Conservation (phyloP, 2,113 vertebrate genomes). For the Tachuris rubrigastra region DNA sequence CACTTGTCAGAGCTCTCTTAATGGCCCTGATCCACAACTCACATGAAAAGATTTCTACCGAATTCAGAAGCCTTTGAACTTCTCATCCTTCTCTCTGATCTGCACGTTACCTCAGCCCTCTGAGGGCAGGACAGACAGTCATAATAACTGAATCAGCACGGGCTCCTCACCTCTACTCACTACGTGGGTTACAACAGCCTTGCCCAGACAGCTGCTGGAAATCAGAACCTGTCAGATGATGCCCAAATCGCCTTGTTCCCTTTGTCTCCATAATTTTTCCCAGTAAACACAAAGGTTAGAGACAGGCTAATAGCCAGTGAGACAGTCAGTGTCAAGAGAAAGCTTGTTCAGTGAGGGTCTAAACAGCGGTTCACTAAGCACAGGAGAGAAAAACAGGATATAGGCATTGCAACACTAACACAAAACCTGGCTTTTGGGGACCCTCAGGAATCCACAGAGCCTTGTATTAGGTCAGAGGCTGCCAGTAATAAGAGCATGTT, state of each 20-base stretch:
- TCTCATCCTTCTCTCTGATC: conserved; percentile 13
- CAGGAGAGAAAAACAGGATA: background rate
- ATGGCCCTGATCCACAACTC: background rate
- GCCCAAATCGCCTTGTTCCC: background rate
- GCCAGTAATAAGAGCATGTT: background rate
- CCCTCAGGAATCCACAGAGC: background rate
- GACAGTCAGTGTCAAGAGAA: background rate
- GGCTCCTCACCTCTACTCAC: background rate
- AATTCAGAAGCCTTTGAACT: background rate
- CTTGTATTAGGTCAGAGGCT: background rate
- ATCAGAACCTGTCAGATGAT: background rate
- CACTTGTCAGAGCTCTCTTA: background rate
- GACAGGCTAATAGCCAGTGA: conserved; percentile 18
- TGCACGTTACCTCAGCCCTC: background rate
- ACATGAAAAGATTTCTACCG: background rate
- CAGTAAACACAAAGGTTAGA: conserved; percentile 19
- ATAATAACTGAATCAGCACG: background rate
- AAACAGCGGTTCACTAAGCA: background rate
- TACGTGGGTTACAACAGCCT: background rate
- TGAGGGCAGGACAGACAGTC: background rate
- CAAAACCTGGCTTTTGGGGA: background rate
- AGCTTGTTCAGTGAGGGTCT: background rate
- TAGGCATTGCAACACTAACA: background rate
- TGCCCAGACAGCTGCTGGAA: background rate
- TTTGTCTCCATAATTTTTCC: conserved; percentile 11